Conservation (phyloP, 2,888 invertebrate species). For the Malacosoma neustria region DNA sequence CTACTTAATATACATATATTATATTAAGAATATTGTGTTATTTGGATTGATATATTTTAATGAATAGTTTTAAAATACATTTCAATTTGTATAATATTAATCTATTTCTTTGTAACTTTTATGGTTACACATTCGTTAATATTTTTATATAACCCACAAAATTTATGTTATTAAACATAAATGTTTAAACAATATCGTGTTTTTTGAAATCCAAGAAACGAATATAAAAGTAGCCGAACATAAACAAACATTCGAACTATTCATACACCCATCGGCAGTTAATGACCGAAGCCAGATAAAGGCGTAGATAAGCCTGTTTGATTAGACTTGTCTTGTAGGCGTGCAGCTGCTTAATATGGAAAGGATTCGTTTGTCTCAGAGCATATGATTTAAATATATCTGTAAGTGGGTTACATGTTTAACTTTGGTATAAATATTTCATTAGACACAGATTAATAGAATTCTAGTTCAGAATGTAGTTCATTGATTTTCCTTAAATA, state of each 20-base stretch:
- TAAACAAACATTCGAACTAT: not conserved
- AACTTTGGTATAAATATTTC: too few species aligned
- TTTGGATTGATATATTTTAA: too few species aligned
- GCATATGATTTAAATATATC: not conserved
- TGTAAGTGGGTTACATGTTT: too few species aligned
- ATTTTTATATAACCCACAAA: too few species aligned
- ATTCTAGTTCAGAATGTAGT: too few species aligned
- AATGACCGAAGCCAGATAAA: not conserved
- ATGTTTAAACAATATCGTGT: not conserved
- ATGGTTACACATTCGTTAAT: too few species aligned
- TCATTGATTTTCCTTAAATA: too few species aligned
- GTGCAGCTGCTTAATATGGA: not conserved
- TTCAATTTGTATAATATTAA: not conserved
- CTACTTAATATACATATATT: too few species aligned
- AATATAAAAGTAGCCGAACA: not conserved
- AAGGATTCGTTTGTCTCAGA: not conserved
- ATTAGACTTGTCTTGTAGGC: not conserved
- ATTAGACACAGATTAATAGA: too few species aligned
- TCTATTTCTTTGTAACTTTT: not conserved
- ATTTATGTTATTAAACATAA: too few species aligned
- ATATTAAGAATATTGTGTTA: too few species aligned
- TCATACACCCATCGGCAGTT: not conserved
- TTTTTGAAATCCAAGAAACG: not conserved
- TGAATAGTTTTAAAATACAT: not conserved
- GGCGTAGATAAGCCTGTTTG: not conserved